Conservation (phyloP, 2,113 vertebrate species). For the Phrynosoma platyrhinos region DNA sequence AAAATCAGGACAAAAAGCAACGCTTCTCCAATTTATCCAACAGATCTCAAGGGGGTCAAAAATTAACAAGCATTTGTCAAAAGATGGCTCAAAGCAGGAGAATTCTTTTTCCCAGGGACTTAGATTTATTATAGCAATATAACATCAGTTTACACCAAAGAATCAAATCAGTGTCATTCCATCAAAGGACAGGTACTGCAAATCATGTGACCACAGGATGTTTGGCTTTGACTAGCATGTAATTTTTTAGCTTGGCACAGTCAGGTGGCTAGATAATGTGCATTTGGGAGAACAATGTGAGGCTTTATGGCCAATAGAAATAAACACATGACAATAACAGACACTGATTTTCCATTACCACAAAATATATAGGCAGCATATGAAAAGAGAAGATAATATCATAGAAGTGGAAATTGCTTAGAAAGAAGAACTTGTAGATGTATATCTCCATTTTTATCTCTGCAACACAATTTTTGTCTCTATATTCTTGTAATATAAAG, state of each 20-base stretch:
- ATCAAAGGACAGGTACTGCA: not conserved
- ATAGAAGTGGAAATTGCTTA: conserved; percentile 12
- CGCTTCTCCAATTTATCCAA: conserved; percentile 14
- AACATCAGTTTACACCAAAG: conserved; percentile 25
- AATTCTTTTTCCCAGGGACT: not conserved
- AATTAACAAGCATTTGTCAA: conserved; percentile 26
- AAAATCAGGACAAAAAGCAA: conserved; percentile 9
- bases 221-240: conserved; percentile 8
- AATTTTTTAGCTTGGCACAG: conserved; percentile 17
- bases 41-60: not conserved
- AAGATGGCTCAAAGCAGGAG: not conserved
- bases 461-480: not conserved
- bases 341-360: conserved; percentile 22
- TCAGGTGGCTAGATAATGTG: not conserved
- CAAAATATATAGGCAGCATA: not conserved
- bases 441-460: conserved; percentile 5
- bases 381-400: conserved; percentile 17
- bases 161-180: conserved; percentile 11
- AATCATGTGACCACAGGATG: not conserved
- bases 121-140: conserved; percentile 14
- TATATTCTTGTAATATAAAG: conserved; percentile 32
- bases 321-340: conserved; percentile 24
- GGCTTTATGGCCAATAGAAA: conserved; percentile 1
- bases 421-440: not conserved
- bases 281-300: not conserved